Conservation (phyloP, 2,888 invertebrate species). For the Diaphora mendica region DNA sequence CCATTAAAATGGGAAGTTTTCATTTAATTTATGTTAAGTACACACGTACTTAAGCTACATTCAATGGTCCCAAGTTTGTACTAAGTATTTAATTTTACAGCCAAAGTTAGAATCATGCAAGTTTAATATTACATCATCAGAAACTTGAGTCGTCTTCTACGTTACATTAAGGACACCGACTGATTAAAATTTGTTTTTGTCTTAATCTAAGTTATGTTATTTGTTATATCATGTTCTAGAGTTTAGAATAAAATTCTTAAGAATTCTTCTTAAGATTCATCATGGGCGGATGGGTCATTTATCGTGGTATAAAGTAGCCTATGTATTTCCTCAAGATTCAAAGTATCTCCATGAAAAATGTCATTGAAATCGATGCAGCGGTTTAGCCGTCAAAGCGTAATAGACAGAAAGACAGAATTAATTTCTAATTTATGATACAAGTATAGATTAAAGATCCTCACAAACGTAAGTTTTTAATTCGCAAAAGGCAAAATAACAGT, state of each 20-base stretch:
- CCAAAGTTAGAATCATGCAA: conserved; percentile 21
- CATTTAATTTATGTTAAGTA: conserved; percentile 20
- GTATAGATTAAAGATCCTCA: too few species aligned
- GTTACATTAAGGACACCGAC: background rate
- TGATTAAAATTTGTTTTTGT: conserved; percentile 6
- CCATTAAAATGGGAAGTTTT: conserved; percentile 11
- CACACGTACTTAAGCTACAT: conserved; percentile 1
- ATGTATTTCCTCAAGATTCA: too few species aligned
- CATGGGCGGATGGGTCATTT: too few species aligned
- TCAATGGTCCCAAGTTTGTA: conserved; percentile 32
- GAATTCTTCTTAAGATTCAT: too few species aligned
- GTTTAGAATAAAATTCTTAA: background rate
- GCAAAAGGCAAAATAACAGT: too few species aligned
- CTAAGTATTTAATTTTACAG: conserved; percentile 40
- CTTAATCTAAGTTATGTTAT: conserved; percentile 3
- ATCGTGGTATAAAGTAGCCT: too few species aligned
- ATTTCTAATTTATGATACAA: too few species aligned
- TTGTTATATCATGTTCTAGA: background rate
- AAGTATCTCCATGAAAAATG: too few species aligned
- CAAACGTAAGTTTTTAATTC: too few species aligned
- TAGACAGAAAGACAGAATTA: too few species aligned
- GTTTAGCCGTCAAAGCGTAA: too few species aligned
- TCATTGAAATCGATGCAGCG: too few species aligned
- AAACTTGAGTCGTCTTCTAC: conserved; percentile 6
- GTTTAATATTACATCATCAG: conserved; percentile 39